Evolutionary conservation across 2,113 vertebrate genomes (phyloP).

Genomic region (Rhadina sibilatrix): DNA sequence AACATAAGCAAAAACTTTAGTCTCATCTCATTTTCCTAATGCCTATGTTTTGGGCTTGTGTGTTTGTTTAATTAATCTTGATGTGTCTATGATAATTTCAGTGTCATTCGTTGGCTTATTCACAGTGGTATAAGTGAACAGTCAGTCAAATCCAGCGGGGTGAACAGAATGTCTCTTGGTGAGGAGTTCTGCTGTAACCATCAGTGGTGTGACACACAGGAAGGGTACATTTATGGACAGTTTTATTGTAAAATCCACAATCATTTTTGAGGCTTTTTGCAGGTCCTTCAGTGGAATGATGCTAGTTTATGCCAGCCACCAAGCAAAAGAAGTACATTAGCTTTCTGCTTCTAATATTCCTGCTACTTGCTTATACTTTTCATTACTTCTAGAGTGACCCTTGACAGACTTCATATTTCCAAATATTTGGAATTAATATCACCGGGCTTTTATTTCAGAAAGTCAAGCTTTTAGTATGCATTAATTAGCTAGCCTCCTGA

Average conservation of each 20-base stretch:
- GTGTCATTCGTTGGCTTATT: background rate
- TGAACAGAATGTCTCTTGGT: background rate
- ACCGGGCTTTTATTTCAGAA: background rate
- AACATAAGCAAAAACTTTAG: background rate
- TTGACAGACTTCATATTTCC: background rate
- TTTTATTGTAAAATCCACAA: background rate
- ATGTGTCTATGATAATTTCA: background rate
- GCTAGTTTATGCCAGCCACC: background rate
- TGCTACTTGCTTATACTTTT: background rate
- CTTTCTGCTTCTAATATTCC: background rate
- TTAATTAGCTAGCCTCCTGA: background rate
- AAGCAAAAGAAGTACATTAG: conserved; percentile 9
- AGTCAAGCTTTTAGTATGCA: background rate
- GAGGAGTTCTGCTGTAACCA: background rate
- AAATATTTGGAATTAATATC: background rate
- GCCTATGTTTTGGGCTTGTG: background rate
- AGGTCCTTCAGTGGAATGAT: background rate
- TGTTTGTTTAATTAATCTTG: background rate
- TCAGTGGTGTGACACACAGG: background rate
- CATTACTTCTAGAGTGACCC: background rate
- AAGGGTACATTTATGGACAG: background rate
- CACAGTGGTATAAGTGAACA: background rate
- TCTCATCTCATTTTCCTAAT: background rate
- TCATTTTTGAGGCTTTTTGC: background rate
- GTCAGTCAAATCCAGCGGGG: background rate